Percentiles rank a stretch among this genome's conserved stretches.
phyloP scores from a whole-genome alignment of 2,888 invertebrate genomes.

The Antheraea yamamai region DNA sequence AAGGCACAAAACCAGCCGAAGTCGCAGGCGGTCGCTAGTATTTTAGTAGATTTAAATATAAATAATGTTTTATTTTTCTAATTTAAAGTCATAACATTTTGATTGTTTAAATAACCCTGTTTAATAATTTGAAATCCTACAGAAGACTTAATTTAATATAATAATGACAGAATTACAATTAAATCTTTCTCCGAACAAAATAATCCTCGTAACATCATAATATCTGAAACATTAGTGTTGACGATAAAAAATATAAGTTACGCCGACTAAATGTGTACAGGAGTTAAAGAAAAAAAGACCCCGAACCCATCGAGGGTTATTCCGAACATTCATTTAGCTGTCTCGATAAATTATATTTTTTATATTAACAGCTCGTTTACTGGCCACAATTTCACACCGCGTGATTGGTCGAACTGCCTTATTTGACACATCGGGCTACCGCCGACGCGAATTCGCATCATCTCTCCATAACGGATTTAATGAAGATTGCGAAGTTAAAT shows the following conservation, averaged over 20 bases:
- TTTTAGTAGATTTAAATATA: neutral
- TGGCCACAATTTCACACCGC: conserved; percentile 32
- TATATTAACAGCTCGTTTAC: conserved; percentile 24
- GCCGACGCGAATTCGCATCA: neutral
- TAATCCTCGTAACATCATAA: neutral
- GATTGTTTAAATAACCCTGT: neutral
- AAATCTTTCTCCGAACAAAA: neutral
- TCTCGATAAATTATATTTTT: conserved; percentile 22
- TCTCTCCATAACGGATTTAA: conserved; percentile 29
- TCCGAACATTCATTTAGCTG: conserved; percentile 15
- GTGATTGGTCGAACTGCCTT: conserved; percentile 36
- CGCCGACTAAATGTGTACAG: neutral
- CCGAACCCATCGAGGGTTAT: neutral
- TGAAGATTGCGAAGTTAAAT: conserved; percentile 12
- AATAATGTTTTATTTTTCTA: neutral
- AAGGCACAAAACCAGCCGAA: too few species aligned
- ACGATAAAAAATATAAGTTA: neutral
- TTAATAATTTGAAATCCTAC: neutral
- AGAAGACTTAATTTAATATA: neutral
- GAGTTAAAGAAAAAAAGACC: neutral
- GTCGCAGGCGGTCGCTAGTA: neutral
- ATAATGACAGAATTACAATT: neutral
- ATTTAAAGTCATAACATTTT: neutral
- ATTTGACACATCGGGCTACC: conserved; percentile 31
- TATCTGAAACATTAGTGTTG: neutral